Conservation (phyloP, 2,113 vertebrate species). For the Brevimyrus niger region DNA sequence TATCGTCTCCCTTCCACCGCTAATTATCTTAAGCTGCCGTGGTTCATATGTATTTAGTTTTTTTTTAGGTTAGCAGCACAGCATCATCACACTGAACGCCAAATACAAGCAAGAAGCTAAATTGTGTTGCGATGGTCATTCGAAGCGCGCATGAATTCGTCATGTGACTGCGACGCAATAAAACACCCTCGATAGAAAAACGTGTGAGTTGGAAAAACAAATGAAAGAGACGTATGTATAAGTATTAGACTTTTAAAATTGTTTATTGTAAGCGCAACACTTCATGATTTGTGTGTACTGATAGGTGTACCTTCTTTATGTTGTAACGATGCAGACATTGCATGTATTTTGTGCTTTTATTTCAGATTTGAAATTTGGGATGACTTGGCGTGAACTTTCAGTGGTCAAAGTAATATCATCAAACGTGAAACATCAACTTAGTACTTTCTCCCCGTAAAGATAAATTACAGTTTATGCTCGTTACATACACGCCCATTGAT, state of each 20-base stretch:
- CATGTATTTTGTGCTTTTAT: neutral
- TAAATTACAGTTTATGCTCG: neutral
- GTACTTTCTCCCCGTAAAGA: neutral
- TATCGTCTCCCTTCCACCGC: neutral
- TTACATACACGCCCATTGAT: neutral
- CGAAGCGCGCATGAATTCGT: neutral
- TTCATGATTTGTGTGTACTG: neutral
- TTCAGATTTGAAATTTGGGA: neutral
- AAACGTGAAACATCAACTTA: neutral
- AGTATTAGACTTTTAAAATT: neutral
- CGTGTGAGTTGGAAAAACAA: neutral
- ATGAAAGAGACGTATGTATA: neutral
- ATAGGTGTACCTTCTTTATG: neutral
- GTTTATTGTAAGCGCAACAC: neutral
- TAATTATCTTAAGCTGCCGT: neutral
- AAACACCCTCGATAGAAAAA: neutral
- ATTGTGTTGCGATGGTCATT: neutral
- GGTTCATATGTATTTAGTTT: neutral
- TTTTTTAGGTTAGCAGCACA: neutral
- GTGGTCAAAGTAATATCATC: neutral
- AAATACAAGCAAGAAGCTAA: neutral
- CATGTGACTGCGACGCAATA: neutral
- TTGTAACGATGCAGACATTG: neutral
- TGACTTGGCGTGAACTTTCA: neutral
- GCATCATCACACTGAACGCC: neutral